Base-by-base conservation (phyloP, 2,888 invertebrate genomes). In the Meiosimyza decipiens region DNA sequence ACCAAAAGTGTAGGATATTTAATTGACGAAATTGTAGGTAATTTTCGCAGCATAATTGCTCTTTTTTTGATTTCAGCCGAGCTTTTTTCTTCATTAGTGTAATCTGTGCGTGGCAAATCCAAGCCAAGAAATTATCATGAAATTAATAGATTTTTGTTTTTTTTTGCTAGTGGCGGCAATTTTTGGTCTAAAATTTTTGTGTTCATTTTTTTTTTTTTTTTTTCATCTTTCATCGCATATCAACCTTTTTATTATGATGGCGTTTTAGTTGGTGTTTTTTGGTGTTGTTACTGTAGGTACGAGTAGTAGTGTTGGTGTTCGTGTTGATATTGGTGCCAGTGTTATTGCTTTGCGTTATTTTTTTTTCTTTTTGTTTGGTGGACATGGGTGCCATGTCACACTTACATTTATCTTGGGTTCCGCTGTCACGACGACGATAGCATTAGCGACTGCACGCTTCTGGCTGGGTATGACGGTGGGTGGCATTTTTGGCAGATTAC, bases 401-500 rank as follows among this genome's bases (percentile, higher is more conserved):
- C 84, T 84, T 82, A 84, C 84, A 79, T 84, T 84, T 70, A 86
- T 81, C 79, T 85, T 85, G 66, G 87, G 87, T 75, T 87, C 87
- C 73, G 84, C 84, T 79, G 87, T 87, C 71, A 87, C 87, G 79
- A 87, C 87, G 62, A 76, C 74, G 71, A 77, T 77, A 49, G 33
- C 74, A 71, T 71, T 76, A 71, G 51, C 52, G 50, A 18, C 55
- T 59, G 71, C 66, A 49, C 63, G 52, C 54, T 55, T 50, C 40
- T 73, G 18, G 62, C 64, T 11, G 68, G 73, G 54, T 80, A 84
- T 81, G 75, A 82, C 73, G 55, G 82, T 81, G 72, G 83, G 82
- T 74, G 87, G 85, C 82, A 86, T 85, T 81, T 87, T 87, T 77
- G 87, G 86, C 80, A 87, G 81, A 79, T 86, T 85, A 74, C 87